Conservation (phyloP, 30 jellyfish, hydroid and myxozoan genomes). For the Aurelia coerulea region DNA sequence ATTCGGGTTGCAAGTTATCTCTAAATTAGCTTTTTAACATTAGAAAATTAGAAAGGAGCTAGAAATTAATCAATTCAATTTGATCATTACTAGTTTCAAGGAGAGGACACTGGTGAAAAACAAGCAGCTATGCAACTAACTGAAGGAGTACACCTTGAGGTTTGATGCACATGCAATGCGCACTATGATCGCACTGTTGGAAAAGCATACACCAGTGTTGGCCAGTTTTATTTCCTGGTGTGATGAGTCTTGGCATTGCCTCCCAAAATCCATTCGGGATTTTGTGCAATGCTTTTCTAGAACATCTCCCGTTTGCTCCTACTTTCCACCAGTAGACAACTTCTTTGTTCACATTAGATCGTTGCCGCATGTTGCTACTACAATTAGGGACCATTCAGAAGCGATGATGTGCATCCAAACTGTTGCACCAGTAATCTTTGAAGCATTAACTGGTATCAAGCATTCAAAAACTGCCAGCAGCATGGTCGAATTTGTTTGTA, state of each 20-base stretch:
- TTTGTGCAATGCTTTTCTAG: background rate
- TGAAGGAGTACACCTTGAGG: too few relatives aligned
- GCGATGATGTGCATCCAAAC: too few relatives aligned
- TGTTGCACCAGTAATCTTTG: too few relatives aligned
- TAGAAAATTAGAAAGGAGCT: too few relatives aligned
- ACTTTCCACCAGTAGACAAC: slow-evolving; percentile 2
- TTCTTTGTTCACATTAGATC: too few relatives aligned
- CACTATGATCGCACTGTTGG: too few relatives aligned
- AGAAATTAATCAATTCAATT: too few relatives aligned
- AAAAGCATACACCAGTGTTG: background rate
- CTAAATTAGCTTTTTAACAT: too few relatives aligned
- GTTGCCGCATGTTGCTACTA: background rate
- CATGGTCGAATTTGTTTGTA: slow-evolving; percentile 8
- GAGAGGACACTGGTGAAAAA: background rate
- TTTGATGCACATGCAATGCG: too few relatives aligned
- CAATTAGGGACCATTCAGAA: too few relatives aligned
- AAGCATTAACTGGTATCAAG: slow-evolving; percentile 1
- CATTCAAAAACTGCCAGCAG: background rate
- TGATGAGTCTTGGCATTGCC: slow-evolving; percentile 2
- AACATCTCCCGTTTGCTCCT: background rate
- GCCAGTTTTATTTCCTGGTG: slow-evolving; percentile 8
- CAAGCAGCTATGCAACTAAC: background rate
- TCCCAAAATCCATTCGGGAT: background rate
- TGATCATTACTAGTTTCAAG: slow-evolving; percentile 12
- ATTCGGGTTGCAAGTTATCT: too few relatives aligned